Evolutionary conservation across 2,888 invertebrate genomes (phyloP), one percentile per base, ranked within the genome.

Genomic region (Diaphora mendica): DNA sequence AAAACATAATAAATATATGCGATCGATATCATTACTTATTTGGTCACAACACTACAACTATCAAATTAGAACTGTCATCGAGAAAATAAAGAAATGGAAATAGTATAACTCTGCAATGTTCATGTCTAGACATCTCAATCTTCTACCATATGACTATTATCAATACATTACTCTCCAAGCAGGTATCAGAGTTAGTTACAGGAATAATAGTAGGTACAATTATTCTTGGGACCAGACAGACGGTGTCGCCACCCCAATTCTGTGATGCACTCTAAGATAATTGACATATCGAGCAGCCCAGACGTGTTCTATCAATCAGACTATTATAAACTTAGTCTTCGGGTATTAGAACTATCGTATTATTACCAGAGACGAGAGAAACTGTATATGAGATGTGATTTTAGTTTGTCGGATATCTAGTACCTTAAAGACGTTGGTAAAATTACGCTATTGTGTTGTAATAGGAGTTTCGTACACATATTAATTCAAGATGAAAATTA

Each of bases 261-360:
- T 66, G 26, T 35, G 69, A 66, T 75, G 75, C 72, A 66, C 72
- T 75, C 65, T 33, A 44, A 62, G 11, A 69, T 75, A 75, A 75
- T 75, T 68, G 75, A 67, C 70, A 74, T 68, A 75, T 72, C 69
- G 39, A 51, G 39, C 35, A 67, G 13, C 30, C 62, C 69, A 75
- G 72, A 75, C 75, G 59, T 44, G 23, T 33, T 44, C 71, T 17
- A 75, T 72, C 71, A 70, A 69, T 75, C 75, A 72, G 42, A 51
- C 65, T 65, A 75, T 75, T 72, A 75, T 75, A 20, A 64, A 71
- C 64, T 44, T 72, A 51, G 48, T 55, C 39, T 39, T 39, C 23
- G 13, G 33, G 67, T 64, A 64, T 55, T 70, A 67, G 62, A 67
- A 62, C 51, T 8, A 8, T 51, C 51, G 51, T 51, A 48, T 20